Base-by-base conservation (phyloP, 1,140 invertebrate species). In the Panagrolaimus sp. region DNA sequence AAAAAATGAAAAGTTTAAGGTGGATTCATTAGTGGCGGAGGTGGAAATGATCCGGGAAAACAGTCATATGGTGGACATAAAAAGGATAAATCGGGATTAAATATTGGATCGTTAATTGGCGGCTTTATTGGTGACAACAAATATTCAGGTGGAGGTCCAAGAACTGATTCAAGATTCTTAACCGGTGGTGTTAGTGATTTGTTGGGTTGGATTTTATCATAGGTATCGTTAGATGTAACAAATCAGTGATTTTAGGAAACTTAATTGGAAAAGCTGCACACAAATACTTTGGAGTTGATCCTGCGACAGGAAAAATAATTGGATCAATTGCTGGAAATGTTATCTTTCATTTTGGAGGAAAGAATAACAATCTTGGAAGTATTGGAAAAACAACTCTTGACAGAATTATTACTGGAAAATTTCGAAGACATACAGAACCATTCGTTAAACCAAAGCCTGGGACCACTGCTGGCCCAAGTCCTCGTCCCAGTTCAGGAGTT, bases 321-420 rank as follows among this genome's bases (percentile, higher is more conserved):
- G 80, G 80, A 8, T 68, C 78, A 17, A 71, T 76, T 32, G 75
- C 75, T 2, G 75, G 75, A 28, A 76, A 76, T 46, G 75, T 76
- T 1, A 17, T 76, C 6, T 78, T 75, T 62, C 48, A 76, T 15
- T 21, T 76, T 38, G 79, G 80, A 15, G 80, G 80, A 48, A 82
- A 82, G 52, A 81, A 82, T 72, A 82, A 82, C 69, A 76, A 73
- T 12, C 69, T 82, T 6, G 71, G 77, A 38, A 74, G 70, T 24
- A 80, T 82, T 46, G 80, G 80, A 68, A 82, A 82, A 67, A 72
- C 80, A 46, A 80, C 83, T 24, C 65, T 82, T 45, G 80, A 82
- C 66, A 83, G 83, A 26, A 82, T 82, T 14, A 82, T 82, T 48
- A 69, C 69, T 44, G 80, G 79, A 44, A 83, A 83, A 67, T 83